A percentile compares a stretch with the other conserved stretches of the same genome.
Conservation (phyloP, 2,888 invertebrate species). For the Anthrax anthrax region DNA sequence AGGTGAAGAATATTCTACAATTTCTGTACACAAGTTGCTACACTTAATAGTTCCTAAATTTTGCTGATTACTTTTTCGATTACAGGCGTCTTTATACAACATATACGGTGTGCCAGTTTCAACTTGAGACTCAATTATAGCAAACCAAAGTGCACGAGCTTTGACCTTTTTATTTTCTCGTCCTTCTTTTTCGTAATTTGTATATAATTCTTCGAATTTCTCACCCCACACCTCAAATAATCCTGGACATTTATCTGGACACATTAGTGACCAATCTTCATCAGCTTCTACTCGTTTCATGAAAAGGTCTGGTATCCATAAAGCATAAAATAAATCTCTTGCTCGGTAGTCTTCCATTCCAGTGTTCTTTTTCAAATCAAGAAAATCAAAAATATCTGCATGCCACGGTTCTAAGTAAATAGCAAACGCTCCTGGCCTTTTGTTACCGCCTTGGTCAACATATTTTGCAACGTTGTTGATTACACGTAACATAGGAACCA, state of each 20-base stretch:
- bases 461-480: conserved; percentile 93
- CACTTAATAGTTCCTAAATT: conserved; percentile 97
- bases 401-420: conserved; percentile 99
- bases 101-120: conserved; percentile 98
- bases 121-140: conserved; percentile 85
- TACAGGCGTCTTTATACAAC: conserved; percentile 92
- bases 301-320: conserved; percentile 98
- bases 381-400: conserved; percentile 88
- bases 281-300: conserved; percentile 86
- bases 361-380: conserved; percentile 89
- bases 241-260: conserved; percentile 85
- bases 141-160: conserved; percentile 85
- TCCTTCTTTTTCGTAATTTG: conserved; percentile 70
- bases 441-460: conserved; percentile 96
- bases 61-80: conserved; percentile 93
- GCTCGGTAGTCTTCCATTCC: conserved; percentile 90
- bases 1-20: conserved; percentile 81
- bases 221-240: conserved; percentile 88
- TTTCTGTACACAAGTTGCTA: conserved; percentile 96
- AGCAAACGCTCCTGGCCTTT: conserved; percentile 94
- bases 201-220: conserved; percentile 80
- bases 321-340: conserved; percentile 86
- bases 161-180: conserved; percentile 51
- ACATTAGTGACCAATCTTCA: conserved; percentile 89
- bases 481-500: conserved; percentile 90